phyloP scores from a whole-genome alignment of 2,797 vertebrate genomes.

The Tenualosa thibaudeaui region DNA sequence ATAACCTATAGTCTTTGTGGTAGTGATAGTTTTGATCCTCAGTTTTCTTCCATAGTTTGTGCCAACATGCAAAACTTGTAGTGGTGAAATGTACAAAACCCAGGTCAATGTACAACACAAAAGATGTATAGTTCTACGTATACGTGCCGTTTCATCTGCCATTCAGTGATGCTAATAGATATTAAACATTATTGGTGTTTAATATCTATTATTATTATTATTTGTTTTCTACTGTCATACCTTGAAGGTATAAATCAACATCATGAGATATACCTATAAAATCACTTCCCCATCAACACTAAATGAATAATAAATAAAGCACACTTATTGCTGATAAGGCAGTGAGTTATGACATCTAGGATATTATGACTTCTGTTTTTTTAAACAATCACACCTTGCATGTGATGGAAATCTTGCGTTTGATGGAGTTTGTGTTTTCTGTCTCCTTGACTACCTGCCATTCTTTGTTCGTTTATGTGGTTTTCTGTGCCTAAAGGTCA shows the following conservation, averaged over 20 bases:
- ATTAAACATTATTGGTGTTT: background rate
- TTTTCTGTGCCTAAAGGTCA: constrained; percentile 4
- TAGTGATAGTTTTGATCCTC: background rate
- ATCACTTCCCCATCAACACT: background rate
- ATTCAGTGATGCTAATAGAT: background rate
- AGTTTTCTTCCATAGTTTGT: background rate
- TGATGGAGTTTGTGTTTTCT: background rate
- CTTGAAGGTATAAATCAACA: no score
- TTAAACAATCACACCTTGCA: background rate
- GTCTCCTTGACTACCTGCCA: background rate
- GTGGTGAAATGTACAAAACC: no score
- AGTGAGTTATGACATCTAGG: background rate
- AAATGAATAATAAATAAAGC: background rate
- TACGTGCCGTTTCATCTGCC: background rate
- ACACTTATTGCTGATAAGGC: background rate
- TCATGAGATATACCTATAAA: background rate
- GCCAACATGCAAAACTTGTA: background rate
- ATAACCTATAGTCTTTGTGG: constrained; percentile 60
- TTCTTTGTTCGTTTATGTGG: background rate
- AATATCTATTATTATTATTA: background rate
- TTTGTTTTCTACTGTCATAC: no score
- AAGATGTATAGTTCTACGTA: background rate
- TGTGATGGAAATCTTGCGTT: background rate
- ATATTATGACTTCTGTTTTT: background rate
- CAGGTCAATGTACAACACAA: no score